phyloP scores from a whole-genome alignment of 2,888 invertebrate species.

The Lamellibrachia satsuma region DNA sequence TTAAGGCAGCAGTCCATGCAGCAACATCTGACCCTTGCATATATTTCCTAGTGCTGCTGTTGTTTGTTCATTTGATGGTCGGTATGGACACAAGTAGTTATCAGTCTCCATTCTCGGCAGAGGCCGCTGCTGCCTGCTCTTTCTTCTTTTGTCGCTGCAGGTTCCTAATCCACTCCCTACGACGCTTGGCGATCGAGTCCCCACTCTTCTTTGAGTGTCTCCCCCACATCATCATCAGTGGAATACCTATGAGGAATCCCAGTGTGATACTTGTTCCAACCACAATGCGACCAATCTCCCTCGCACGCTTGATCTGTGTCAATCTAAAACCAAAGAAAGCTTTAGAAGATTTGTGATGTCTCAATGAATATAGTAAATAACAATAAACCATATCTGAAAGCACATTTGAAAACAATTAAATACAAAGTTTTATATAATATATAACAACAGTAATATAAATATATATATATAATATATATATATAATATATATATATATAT shows the following conservation, averaged over 20 bases:
- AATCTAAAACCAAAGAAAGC: background rate
- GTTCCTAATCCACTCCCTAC: background rate
- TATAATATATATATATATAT: too few species aligned
- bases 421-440: too few species aligned
- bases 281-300: background rate
- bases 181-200: background rate
- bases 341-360: background rate
- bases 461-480: too few species aligned
- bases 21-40: background rate
- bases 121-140: background rate
- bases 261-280: background rate
- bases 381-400: background rate
- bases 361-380: background rate
- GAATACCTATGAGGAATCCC: background rate
- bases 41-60: background rate
- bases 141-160: background rate
- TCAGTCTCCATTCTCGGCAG: background rate
- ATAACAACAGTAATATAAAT: too few species aligned
- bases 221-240: background rate
- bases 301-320: background rate
- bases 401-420: too few species aligned
- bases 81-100: background rate
- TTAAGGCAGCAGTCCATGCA: background rate
- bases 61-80: background rate
- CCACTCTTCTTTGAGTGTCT: background rate